These are phyloP conservation scores for Guaruba guarouba DNA, from an alignment of 2,113 vertebrate species.

Conservation along the genomic window DNA sequence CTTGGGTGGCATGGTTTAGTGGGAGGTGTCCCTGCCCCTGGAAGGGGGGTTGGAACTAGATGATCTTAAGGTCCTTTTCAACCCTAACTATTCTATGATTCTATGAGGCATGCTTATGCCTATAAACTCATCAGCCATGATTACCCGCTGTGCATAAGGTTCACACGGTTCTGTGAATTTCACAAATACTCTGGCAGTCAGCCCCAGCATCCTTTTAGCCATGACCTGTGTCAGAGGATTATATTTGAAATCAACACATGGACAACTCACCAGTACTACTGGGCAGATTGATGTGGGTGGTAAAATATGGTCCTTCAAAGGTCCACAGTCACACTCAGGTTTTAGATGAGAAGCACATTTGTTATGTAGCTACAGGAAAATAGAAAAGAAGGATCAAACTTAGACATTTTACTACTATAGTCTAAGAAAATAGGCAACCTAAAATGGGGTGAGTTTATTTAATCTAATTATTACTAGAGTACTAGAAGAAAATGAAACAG, in stretches of 20 bases:
- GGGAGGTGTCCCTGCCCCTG: too few species aligned
- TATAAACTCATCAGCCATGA: neutral
- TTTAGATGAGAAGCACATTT: slow-evolving; percentile 96
- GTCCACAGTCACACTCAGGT: slow-evolving; percentile 93
- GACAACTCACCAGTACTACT: slow-evolving; percentile 86
- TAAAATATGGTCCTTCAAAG: slow-evolving; percentile 92
- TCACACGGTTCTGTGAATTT: neutral
- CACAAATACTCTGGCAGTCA: neutral
- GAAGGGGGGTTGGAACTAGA: too few species aligned
- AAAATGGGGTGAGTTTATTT: neutral
- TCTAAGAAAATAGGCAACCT: neutral
- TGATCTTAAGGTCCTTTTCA: too few species aligned
- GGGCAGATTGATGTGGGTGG: slow-evolving; percentile 92
- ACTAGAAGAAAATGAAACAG: neutral
- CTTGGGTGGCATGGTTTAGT: too few species aligned
- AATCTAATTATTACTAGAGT: neutral
- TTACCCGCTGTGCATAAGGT: neutral
- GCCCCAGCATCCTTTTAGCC: neutral
- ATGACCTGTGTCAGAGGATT: neutral
- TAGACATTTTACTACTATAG: neutral
- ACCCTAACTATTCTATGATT: too few species aligned
- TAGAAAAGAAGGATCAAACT: slow-evolving; percentile 18
- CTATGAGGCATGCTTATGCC: neutral
- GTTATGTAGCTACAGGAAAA: slow-evolving; percentile 85
- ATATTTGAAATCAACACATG: neutral